phyloP scores from a whole-genome alignment of 2,797 vertebrate species.

The Pantherophis vulpinus region DNA sequence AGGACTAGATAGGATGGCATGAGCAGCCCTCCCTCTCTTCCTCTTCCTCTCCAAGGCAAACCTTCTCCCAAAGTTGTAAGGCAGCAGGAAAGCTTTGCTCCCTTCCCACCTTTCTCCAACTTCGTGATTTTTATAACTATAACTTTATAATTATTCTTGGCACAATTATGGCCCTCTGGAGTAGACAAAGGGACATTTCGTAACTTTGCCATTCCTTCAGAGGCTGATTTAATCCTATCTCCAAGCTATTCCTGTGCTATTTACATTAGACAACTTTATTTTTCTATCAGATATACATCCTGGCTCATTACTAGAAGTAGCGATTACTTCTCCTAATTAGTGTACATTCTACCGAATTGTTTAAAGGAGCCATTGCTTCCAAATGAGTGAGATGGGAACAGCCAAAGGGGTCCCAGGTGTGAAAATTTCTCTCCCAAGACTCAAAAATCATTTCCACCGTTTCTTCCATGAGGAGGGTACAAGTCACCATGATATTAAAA shows the following conservation, averaged over 20 bases:
- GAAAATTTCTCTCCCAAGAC: not conserved
- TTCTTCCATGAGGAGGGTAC: not conserved
- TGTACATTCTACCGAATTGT: not conserved
- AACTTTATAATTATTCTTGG: not conserved
- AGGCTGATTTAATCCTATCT: not conserved
- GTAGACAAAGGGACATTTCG: not conserved
- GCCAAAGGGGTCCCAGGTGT: not conserved
- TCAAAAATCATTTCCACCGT: not conserved
- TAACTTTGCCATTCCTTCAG: not conserved
- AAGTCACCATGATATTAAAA: not conserved
- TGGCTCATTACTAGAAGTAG: not conserved
- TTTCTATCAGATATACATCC: not conserved
- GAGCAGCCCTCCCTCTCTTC: not conserved
- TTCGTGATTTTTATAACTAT: not conserved
- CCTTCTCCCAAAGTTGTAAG: constrained; percentile 39
- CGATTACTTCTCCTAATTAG: not conserved
- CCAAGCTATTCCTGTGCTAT: not conserved
- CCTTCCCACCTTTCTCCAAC: not conserved
- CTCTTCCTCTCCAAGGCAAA: not conserved
- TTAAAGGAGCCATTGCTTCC: not conserved
- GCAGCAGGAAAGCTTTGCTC: constrained; percentile 6
- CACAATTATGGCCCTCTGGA: not conserved
- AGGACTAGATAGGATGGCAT: not conserved
- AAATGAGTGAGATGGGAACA: not conserved
- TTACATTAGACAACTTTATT: not conserved